Evolutionary conservation across 1,140 invertebrate genomes (phyloP), one percentile per base, ranked within the genome.

Genomic region (Drosophila ogumai): DNA sequence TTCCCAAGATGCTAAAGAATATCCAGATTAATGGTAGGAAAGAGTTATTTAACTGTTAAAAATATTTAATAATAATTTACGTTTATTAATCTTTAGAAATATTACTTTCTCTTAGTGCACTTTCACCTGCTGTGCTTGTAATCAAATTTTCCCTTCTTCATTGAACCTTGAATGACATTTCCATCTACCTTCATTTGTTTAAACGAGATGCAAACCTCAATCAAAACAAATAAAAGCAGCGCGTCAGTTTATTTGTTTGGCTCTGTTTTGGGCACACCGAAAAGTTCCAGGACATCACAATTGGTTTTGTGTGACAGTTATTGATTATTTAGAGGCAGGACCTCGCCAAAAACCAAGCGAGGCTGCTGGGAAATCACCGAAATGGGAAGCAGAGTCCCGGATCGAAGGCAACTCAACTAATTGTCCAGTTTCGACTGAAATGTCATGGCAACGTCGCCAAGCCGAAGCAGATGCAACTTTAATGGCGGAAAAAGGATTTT

Each of bases 271-370:
- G 68, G 57, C 80, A 81, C 56, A 52, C 17, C 32, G 38, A 76
- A 72, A 68, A 38, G 65, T 84, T 66, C 15, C 44, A 25, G 52
- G 57, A n/a, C 34, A 55, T 57, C 28, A 57, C 41, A 64, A 55
- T 66, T 76, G 34, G 76, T 46, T 61, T 66, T 63, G 43, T 74
- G 77, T 85, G 81, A 86, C 81, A 84, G 81, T 81, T 84, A 84
- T 84, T 84, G 82, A 84, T 84, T 84, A 86, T 84, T 86, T 73
- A 73, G 77, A 61, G 77, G 31, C 58, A 43, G 69, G 69, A 25
- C 31, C 28, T 47, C 46, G 47, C 31, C 19, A n/a, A 44, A 19
- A 19, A 38, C 3, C n/a, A 38, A 69, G 31, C 31, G 9, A 40
- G 64, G 46, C 81, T 65, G 73, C 41, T 63, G 81, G 81, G 81